Conservation (phyloP, 1,140 invertebrate species). For the Zaprionus nigranus region DNA sequence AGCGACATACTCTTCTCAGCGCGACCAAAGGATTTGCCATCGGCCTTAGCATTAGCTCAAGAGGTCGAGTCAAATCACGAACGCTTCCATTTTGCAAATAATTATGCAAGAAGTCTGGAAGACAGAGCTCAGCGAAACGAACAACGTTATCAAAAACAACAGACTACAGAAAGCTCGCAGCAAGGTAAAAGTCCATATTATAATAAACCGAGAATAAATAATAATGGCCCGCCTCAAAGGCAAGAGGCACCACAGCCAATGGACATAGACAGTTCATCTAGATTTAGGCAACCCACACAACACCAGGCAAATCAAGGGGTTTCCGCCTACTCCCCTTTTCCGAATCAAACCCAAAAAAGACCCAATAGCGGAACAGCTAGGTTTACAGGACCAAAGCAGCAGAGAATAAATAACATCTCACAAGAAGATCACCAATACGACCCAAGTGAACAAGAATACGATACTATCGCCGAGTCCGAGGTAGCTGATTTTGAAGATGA, state of each 20-base stretch:
- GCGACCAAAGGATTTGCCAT: conserved; percentile 38
- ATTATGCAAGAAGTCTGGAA: conserved; percentile 33
- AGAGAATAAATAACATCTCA: conserved; percentile 2
- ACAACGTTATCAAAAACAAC: neutral
- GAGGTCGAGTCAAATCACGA: conserved; percentile 48
- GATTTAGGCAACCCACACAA: too few species aligned
- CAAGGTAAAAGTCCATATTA: neutral
- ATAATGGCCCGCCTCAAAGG: neutral
- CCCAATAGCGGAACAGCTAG: neutral
- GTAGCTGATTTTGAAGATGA: neutral
- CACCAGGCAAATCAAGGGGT: neutral
- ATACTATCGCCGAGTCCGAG: neutral
- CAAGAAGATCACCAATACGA: conserved; percentile 2
- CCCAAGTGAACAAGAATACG: neutral
- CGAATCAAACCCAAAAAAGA: conserved; percentile 6
- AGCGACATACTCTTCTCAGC: conserved; percentile 34
- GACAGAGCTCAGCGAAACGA: conserved; percentile 13
- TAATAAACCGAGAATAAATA: neutral
- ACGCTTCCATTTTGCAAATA: conserved; percentile 37
- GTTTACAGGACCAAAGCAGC: conserved; percentile 18
- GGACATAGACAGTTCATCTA: neutral
- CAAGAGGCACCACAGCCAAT: neutral
- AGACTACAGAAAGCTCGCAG: neutral
- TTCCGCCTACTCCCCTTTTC: neutral
- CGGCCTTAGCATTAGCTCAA: conserved; percentile 46